These are phyloP conservation scores for Bombyx huttoni DNA, from an alignment of 2,888 invertebrate genomes.

Conservation along the genomic window DNA sequence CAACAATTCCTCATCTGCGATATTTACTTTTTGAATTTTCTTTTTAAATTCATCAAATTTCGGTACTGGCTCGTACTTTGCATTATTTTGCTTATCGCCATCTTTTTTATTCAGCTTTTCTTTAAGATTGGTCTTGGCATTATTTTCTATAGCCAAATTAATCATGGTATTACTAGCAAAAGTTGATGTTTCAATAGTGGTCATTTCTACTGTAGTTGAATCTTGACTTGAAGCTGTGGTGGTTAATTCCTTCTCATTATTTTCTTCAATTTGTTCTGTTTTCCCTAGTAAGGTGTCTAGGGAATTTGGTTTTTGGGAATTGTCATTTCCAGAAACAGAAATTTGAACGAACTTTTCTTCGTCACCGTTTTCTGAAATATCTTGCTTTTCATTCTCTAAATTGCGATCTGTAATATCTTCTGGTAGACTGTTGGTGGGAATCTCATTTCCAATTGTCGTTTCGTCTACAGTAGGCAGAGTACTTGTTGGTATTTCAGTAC, in stretches of 20 bases:
- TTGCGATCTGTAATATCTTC: slow-evolving; percentile 7
- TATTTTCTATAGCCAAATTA: slow-evolving; percentile 11
- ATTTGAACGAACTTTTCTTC: slow-evolving; percentile 23
- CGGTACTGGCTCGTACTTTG: slow-evolving; percentile 25
- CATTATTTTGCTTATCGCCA: slow-evolving; percentile 19
- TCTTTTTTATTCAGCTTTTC: slow-evolving; percentile 23
- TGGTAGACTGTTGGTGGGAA: slow-evolving; percentile 6
- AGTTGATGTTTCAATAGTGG: slow-evolving; percentile 5
- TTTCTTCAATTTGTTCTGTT: background rate
- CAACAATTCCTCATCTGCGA: slow-evolving; percentile 52
- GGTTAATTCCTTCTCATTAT: slow-evolving; percentile 2
- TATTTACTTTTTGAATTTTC: slow-evolving; percentile 61
- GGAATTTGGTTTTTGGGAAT: background rate
- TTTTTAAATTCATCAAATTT: slow-evolving; percentile 62
- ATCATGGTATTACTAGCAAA: slow-evolving; percentile 8
- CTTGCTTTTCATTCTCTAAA: slow-evolving; percentile 7
- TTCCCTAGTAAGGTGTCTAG: slow-evolving; percentile 4
- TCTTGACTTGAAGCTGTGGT: slow-evolving; percentile 2
- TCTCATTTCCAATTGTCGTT: slow-evolving; percentile 2
- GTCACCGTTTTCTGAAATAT: slow-evolving; percentile 6
- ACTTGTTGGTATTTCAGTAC: slow-evolving; percentile 10
- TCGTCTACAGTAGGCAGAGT: slow-evolving; percentile 7
- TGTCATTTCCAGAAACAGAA: slow-evolving; percentile 8
- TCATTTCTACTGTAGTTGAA: slow-evolving; percentile 8
- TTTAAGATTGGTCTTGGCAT: slow-evolving; percentile 9